Conservation (phyloP, 2,113 vertebrate genomes). For the Sula dactylatra region DNA sequence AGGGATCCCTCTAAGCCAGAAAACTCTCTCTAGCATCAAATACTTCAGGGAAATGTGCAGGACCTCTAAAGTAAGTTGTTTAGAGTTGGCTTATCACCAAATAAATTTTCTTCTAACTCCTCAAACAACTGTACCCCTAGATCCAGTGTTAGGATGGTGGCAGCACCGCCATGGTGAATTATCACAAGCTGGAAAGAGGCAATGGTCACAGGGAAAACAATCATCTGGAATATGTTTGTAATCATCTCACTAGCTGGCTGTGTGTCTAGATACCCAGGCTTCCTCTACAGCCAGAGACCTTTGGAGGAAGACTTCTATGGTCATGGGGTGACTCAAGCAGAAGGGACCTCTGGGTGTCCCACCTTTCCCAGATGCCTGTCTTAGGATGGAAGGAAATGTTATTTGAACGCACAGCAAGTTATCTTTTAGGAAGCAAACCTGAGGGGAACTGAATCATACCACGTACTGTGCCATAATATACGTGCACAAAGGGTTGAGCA, state of each 20-base stretch:
- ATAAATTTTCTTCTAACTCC: not conserved
- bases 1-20: not conserved
- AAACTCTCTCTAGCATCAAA: not conserved
- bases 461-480: not conserved
- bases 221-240: not conserved
- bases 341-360: not conserved
- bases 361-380: not conserved
- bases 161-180: fast-evolving
- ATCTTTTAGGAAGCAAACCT: not conserved
- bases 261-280: not conserved
- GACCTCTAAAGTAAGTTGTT: not conserved
- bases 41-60: not conserved
- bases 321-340: not conserved
- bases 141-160: not conserved
- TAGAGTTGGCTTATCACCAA: not conserved
- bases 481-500: not conserved
- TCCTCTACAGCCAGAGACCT: not conserved
- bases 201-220: not conserved
- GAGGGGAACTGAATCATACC: not conserved
- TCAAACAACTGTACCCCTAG: fast-evolving
- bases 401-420: not conserved
- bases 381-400: not conserved
- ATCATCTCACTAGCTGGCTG: not conserved
- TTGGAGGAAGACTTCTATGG: not conserved
- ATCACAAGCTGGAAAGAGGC: not conserved